These are phyloP conservation scores for Caenorhabditis doughertyi DNA, from an alignment of 2,888 invertebrate species.

Conservation along the genomic window DNA sequence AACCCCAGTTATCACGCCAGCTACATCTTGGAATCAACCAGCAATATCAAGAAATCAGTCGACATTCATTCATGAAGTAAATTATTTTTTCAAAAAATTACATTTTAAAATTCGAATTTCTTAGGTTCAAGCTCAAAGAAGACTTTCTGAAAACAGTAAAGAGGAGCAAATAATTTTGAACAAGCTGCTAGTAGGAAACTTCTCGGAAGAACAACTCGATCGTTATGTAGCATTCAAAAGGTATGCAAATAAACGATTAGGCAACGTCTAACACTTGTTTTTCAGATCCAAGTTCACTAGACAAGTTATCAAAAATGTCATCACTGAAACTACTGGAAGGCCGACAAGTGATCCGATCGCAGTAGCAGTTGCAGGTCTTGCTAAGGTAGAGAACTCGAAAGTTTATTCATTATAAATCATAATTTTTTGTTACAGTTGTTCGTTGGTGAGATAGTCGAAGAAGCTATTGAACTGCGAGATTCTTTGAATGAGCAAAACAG, in stretches of 20 bases:
- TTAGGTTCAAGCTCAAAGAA: not conserved
- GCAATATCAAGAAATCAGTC: not conserved
- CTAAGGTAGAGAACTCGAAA: slow-evolving; percentile 86
- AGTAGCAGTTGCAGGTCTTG: slow-evolving; percentile 89
- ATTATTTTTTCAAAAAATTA: no score
- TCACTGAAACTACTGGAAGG: slow-evolving; percentile 98
- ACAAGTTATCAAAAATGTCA: slow-evolving; percentile 83
- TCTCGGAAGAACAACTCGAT: slow-evolving; percentile 97
- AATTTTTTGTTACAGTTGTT: slow-evolving; percentile 86
- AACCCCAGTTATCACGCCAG: not conserved
- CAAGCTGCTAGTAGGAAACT: slow-evolving; percentile 95
- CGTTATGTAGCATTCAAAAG: slow-evolving; percentile 98
- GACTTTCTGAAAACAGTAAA: slow-evolving; percentile 14
- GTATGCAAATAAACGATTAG: slow-evolving; percentile 80
- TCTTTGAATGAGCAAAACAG: slow-evolving; percentile 26
- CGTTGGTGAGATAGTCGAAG: slow-evolving; percentile 98
- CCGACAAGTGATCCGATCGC: slow-evolving; percentile 96
- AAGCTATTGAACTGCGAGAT: slow-evolving; percentile 85
- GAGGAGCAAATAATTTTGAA: slow-evolving; percentile 14
- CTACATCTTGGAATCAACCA: not conserved
- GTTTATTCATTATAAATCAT: not conserved
- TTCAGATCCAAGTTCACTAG: slow-evolving; percentile 71
- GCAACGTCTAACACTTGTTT: not conserved
- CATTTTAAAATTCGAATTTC: no score
- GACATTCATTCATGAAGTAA: not conserved